These are phyloP conservation scores for Ladona fulva DNA, from an alignment of 1,140 invertebrate species.

Conservation along the genomic window DNA sequence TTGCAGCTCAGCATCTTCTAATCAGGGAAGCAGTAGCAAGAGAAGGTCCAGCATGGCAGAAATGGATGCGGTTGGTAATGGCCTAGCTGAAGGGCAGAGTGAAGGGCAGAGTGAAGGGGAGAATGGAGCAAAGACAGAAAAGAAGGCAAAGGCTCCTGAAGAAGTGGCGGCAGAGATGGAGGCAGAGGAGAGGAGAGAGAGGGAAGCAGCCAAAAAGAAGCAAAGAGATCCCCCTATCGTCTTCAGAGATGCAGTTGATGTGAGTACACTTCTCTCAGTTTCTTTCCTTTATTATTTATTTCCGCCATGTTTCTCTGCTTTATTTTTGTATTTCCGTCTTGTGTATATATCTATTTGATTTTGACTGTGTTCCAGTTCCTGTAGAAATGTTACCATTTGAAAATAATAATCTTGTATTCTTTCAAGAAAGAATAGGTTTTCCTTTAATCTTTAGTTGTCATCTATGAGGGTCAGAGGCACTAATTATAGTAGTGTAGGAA, in stretches of 20 bases:
- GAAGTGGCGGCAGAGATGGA: constrained; percentile 38
- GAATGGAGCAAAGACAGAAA: constrained; percentile 15
- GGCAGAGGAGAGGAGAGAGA: constrained; percentile 43
- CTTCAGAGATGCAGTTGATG: constrained; percentile 62
- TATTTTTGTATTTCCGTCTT: too few species aligned
- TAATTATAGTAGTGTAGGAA: too few species aligned
- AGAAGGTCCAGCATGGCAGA: constrained; percentile 24
- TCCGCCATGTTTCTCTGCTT: too few species aligned
- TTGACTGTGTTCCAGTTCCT: too few species aligned
- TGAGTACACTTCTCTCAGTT: too few species aligned
- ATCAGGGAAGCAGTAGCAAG: constrained; percentile 27
- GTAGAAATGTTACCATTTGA: too few species aligned
- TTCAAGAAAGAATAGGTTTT: too few species aligned
- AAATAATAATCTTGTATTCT: too few species aligned
- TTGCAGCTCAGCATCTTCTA: not conserved
- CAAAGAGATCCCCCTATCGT: constrained; percentile 74
- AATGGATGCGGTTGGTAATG: not conserved
- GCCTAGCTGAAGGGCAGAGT: constrained; percentile 21
- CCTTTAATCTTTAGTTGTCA: too few species aligned
- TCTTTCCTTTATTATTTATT: too few species aligned
- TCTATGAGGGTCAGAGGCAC: too few species aligned
- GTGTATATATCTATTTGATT: too few species aligned
- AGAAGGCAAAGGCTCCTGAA: constrained; percentile 16
- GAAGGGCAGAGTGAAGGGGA: constrained; percentile 18
- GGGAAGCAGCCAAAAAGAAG: constrained; percentile 57